Base-by-base conservation (phyloP, 2,797 vertebrate species). In the Cottoperca gobio region DNA sequence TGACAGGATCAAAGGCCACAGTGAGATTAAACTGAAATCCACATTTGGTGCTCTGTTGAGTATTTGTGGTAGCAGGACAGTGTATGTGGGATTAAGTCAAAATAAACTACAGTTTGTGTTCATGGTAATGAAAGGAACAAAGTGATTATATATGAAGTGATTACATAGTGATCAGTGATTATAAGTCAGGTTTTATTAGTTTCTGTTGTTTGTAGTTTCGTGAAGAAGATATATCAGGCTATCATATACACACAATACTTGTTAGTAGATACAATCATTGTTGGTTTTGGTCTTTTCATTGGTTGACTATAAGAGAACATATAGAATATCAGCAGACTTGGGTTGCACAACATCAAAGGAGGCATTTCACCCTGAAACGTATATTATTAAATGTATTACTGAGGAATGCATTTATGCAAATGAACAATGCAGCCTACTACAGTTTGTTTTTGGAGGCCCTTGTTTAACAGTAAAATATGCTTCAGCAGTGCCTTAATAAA, bases 401-500 rank as follows among this genome's bases (percentile, higher is more conserved):
- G 26, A n/a, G n/a, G n/a, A 8, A 11, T 53, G 24, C 10, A 35
- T 17, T 5, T 16, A 12, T 3, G n/a, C 6, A 16, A 42, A 31
- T 33, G 57, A 72, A 4, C 45, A 58, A 17, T 16, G 17, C 11
- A n/a, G 45, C 19, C 11, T n/a, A 28, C n/a, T 31, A 13, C 37
- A 42, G 2, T n/a, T 6, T 12, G 45, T 55, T 48, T 28, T 17
- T 49, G 31, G 45, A 21, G 6, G 12, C 21, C 13, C 28, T 54
- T 6, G 13, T 42, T 23, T 31, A 37, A 28, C 35, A 37, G 8
- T 17, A 14, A 26, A 26, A n/a, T 11, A 39, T 6, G 17, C 28
- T 23, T 35, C 35, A 42, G 48, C 19, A n/a, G 5, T 0, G 42
- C 42, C 39, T 46, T 43, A 65, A 79, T 53, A 61, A 40, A 69